Evolutionary conservation across 2,888 invertebrate species (phyloP).

Genomic region (Ischnus inquisitorius): DNA sequence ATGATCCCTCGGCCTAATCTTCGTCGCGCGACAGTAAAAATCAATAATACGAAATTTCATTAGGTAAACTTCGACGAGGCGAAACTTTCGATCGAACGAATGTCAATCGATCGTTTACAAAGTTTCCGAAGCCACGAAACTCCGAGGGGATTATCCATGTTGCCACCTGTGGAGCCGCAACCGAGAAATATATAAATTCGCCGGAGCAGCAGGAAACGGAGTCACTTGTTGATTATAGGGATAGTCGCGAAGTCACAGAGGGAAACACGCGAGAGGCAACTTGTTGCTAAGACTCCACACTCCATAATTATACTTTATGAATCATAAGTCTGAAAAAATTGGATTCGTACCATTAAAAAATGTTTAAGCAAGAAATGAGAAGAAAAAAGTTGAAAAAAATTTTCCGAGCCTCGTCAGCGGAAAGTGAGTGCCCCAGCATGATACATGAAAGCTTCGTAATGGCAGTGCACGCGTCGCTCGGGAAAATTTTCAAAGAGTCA

Average conservation of each 20-base stretch:
- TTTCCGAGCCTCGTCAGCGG: no score
- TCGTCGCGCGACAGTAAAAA: background rate
- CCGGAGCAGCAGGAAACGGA: conserved; percentile 70
- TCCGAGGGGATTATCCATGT: conserved; percentile 67
- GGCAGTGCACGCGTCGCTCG: conserved; percentile 9
- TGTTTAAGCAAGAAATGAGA: background rate
- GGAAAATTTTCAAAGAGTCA: conserved; percentile 46
- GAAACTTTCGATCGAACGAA: background rate
- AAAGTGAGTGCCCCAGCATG: background rate
- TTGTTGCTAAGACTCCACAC: conserved; percentile 77
- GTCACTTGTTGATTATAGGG: conserved; percentile 82
- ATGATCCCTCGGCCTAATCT: conserved; percentile 47
- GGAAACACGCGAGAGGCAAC: conserved; percentile 76
- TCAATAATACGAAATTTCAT: background rate
- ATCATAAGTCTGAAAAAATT: conserved; percentile 9
- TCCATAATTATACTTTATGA: conserved; percentile 1
- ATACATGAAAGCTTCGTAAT: conserved; percentile 18
- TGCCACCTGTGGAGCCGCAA: conserved; percentile 81
- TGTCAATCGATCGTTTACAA: conserved; percentile 27
- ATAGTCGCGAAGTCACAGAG: conserved; percentile 73
- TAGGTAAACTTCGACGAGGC: background rate
- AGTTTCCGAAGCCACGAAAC: conserved; percentile 30
- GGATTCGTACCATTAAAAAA: background rate
- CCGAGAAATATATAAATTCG: conserved; percentile 80
- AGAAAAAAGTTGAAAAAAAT: background rate